phyloP scores from a whole-genome alignment of 2,888 invertebrate genomes.

The Zygogramma bicolorata region DNA sequence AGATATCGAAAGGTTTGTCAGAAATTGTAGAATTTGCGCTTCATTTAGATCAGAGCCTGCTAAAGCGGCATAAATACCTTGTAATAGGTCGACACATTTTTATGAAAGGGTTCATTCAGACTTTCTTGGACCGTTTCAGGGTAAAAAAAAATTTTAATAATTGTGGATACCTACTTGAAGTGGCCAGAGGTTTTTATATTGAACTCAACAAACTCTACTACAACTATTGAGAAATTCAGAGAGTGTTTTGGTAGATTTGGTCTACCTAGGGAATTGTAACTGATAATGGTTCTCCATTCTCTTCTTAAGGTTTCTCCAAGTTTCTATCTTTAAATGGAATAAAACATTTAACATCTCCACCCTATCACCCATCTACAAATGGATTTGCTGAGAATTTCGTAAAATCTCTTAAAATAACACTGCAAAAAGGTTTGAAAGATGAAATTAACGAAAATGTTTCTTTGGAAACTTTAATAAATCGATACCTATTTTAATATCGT shows the following conservation, averaged over 20 bases:
- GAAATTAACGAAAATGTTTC: not conserved
- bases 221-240: slow-evolving; percentile 32
- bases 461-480: slow-evolving; percentile 20
- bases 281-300: slow-evolving; percentile 51
- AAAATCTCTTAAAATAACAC: too few species aligned
- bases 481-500: slow-evolving; percentile 36
- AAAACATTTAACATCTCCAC: slow-evolving; percentile 47
- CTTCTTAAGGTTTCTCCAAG: slow-evolving; percentile 43
- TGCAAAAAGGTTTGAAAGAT: slow-evolving; percentile 36
- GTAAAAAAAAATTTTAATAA: slow-evolving; percentile 29
- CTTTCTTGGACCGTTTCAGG: slow-evolving; percentile 59
- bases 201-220: slow-evolving; percentile 1
- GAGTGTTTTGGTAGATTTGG: slow-evolving; percentile 51
- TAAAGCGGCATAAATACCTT: too few species aligned
- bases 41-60: too few species aligned
- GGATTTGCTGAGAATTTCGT: too few species aligned
- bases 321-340: slow-evolving; percentile 47
- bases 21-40: slow-evolving; percentile 48
- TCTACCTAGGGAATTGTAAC: slow-evolving; percentile 46
- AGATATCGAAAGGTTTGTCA: slow-evolving; percentile 50
- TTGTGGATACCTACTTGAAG: slow-evolving; percentile 62
- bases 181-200: slow-evolving; percentile 61
- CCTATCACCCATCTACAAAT: slow-evolving; percentile 37
- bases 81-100: slow-evolving; percentile 1
- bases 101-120: slow-evolving; percentile 63